Evolutionary conservation across 2,797 vertebrate genomes (phyloP).

Genomic region (Thaleichthys pacificus): DNA sequence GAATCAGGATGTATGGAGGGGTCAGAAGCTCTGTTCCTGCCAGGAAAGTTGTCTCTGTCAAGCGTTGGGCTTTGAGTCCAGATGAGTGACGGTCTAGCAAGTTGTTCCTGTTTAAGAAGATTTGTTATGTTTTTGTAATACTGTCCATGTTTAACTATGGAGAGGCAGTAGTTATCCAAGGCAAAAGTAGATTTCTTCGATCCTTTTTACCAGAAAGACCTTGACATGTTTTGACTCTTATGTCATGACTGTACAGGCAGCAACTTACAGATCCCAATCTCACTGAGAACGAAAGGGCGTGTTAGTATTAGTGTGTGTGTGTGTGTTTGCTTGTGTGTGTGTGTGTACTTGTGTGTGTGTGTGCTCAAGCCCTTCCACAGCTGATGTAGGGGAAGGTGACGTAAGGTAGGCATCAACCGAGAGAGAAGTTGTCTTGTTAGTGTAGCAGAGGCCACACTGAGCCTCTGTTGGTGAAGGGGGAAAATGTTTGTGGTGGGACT

Average conservation of each 20-base stretch:
- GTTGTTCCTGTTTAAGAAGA: too few relatives aligned
- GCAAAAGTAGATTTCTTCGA: too few relatives aligned
- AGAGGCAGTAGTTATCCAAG: too few relatives aligned
- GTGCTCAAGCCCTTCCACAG: neutral
- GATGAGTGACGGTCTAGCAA: too few relatives aligned
- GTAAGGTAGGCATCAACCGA: neutral
- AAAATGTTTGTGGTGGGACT: constrained; percentile 46
- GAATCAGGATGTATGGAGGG: too few relatives aligned
- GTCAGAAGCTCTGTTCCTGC: too few relatives aligned
- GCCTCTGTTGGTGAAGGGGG: constrained; percentile 39
- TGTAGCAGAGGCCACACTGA: constrained; percentile 39
- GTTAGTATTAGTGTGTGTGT: constrained; percentile 6
- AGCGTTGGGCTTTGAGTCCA: too few relatives aligned
- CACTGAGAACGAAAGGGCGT: constrained; percentile 23
- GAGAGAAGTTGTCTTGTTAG: constrained; percentile 34
- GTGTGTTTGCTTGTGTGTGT: neutral
- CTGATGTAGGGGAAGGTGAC: neutral
- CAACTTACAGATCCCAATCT: neutral
- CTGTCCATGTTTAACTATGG: too few relatives aligned
- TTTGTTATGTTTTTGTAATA: too few relatives aligned
- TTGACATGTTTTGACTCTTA: neutral
- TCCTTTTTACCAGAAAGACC: neutral
- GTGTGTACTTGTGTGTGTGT: neutral
- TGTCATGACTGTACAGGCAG: neutral
- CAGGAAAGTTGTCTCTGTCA: too few relatives aligned